Evolutionary conservation across 1,140 invertebrate species (phyloP), one percentile per base, ranked within the genome.

Genomic region (Ganaspis sp.): DNA sequence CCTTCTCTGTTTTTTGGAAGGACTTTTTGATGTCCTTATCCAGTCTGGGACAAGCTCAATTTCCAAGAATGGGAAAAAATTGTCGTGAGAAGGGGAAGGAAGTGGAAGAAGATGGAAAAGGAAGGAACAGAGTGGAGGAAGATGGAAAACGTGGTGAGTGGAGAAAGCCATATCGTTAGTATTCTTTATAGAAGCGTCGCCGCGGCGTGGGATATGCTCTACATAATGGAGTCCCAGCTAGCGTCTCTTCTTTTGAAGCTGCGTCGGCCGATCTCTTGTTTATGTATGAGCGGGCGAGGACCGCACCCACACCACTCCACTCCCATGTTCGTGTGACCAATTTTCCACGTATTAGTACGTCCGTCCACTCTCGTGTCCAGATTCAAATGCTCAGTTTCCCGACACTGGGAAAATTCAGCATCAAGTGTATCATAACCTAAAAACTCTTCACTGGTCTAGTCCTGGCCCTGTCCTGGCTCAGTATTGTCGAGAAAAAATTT

Each of bases 211-310:
- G 88, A 90, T 91, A 89, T 87, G 87, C 88, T 91, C 89, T 91
- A 90, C 90, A 91, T 91, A 91, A 91, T 91, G 90, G 89, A 91
- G 86, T 85, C 88, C 81, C 87, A 85, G 89, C 84, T 83, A 85
- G 83, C 84, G 85, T 87, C 88, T 90, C 89, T 91, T 91, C 90
- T 91, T 91, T 91, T 91, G 90, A 91, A 87, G 89, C 87, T 78
- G 80, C 85, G 85, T 85, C 85, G 86, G 83, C 83, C 87, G 88
- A 90, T 90, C 90, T 90, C 88, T 91, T 91, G 90, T 91, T 91
- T 91, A 91, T 91, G 89, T 91, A 91, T 91, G 89, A 91, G 87
- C 85, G 82, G 85, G 83, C 73, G 82, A 83, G 85, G 87, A 90
- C 89, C 87, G 83, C 85, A 90, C 89, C 81, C 81, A 86, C 87